Evolutionary conservation across 2,888 invertebrate species (phyloP).

Genomic region (Sphaerophoria taeniata): DNA sequence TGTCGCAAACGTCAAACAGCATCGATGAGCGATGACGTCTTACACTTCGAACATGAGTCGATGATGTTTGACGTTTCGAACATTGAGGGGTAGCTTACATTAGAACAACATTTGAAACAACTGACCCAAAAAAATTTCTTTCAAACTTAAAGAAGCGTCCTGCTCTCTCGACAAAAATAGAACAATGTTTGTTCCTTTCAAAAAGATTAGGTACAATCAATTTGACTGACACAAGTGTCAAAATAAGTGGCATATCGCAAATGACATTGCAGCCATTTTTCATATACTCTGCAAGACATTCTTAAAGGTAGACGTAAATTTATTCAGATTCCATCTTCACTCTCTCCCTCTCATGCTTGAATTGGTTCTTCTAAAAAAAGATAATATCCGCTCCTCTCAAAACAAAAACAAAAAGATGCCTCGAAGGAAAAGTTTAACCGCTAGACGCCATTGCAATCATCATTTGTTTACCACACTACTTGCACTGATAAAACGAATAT

Average conservation of each 20-base stretch:
- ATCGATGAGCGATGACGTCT: too few relatives aligned
- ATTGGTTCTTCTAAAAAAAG: slow-evolving; percentile 11
- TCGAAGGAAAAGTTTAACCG: neutral
- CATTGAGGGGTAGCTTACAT: too few relatives aligned
- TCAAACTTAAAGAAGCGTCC: too few relatives aligned
- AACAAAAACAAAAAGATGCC: too few relatives aligned
- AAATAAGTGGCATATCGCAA: slow-evolving; percentile 44
- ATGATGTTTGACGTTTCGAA: too few relatives aligned
- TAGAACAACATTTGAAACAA: too few relatives aligned
- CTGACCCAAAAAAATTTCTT: too few relatives aligned
- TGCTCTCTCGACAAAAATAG: neutral
- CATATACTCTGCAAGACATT: slow-evolving; percentile 35
- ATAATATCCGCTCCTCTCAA: slow-evolving; percentile 9
- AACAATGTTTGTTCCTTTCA: neutral
- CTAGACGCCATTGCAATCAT: slow-evolving; percentile 12
- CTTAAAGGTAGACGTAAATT: neutral
- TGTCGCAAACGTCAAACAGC: too few relatives aligned
- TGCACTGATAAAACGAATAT: slow-evolving; percentile 33
- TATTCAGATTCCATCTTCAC: neutral
- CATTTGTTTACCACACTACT: neutral
- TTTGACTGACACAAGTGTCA: slow-evolving; percentile 40
- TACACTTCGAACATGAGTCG: too few relatives aligned
- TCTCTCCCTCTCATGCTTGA: slow-evolving; percentile 6
- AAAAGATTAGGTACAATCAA: slow-evolving; percentile 2
- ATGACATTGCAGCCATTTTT: slow-evolving; percentile 36